Base-by-base conservation (phyloP, 2,797 vertebrate species). In the Ciconia nigra region DNA sequence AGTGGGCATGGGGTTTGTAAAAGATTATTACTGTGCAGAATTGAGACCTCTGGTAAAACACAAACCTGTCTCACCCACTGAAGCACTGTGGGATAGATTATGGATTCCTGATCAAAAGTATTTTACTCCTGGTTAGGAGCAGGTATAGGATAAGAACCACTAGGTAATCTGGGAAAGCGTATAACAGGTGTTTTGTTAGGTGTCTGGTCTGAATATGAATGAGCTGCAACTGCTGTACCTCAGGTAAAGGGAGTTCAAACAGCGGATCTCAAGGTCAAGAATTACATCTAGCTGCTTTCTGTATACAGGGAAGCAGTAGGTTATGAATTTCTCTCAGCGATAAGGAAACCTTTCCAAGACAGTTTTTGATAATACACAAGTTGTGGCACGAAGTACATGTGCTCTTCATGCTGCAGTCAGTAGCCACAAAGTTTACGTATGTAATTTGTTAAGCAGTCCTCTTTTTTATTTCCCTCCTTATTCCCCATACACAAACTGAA, bases 291-390 rank as follows among this genome's bases (percentile, higher is more conserved):
- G 47, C 49, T 66, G 71, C 66, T 42, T 44, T 49, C 31, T 78
- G 18, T 62, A 3, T 24, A 7, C 0, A 2, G 17, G 31, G 35
- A 62, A 54, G 49, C 1, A 1, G 11, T n/a, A 63, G 71, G 13
- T 44, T 57, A 13, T 26, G 10, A 41, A 57, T 37, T 59, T 44
- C 26, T 49, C 54, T 67, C 44, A 24, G 39, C 20, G 26, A 13
- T 35, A 31, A 52, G 46, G 61, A 54, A 69, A 83, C 17, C 10
- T 73, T 83, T 63, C 25, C 11, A 19, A 39, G 35, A 47, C 51
- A 78, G 31, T 28, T 67, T 51, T 65, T 28, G 37, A 29, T 26
- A 51, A n/a, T 16, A 11, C 1, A 0, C 11, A 26, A 31, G 37
- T 49, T 67, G 71, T 67, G 37, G 26, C 26, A 13, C 29, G 24